Conservation (phyloP, 2,113 vertebrate species). For the Bolborhynchus lineola region DNA sequence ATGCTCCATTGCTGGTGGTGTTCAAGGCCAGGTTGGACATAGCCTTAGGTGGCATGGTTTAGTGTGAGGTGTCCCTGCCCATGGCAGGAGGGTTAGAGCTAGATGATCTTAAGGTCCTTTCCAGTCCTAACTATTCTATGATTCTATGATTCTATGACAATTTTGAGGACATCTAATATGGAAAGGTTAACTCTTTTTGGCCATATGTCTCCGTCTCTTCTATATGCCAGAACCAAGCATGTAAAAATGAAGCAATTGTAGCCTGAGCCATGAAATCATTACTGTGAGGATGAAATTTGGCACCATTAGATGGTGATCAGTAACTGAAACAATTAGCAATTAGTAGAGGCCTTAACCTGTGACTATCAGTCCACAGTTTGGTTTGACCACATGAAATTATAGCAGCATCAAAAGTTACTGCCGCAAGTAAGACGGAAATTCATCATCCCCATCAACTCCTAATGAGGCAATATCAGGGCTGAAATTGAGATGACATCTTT, state of each 20-base stretch:
- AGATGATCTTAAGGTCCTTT: too few species aligned
- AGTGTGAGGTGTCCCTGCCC: too few species aligned
- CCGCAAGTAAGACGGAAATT: not conserved
- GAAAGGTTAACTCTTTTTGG: not conserved
- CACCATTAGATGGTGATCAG: not conserved
- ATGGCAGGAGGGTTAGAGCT: too few species aligned
- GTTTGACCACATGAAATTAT: not conserved
- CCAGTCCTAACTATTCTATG: too few species aligned
- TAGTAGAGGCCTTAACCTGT: not conserved
- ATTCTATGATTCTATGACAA: not conserved
- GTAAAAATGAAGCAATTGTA: not conserved
- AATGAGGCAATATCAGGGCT: not conserved
- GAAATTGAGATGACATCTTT: not conserved
- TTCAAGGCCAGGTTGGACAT: too few species aligned
- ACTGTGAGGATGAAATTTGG: not conserved
- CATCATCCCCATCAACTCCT: not conserved
- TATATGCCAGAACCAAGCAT: not conserved
- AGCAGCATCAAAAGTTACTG: accelerated
- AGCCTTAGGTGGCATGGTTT: too few species aligned
- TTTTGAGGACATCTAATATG: not conserved
- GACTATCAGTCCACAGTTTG: not conserved
- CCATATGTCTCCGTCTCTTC: not conserved
- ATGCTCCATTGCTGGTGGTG: too few species aligned
- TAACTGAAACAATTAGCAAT: not conserved
- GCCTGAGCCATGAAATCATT: not conserved